Conservation (phyloP, 2,888 invertebrate genomes). For the Drosophila stalkeri region DNA sequence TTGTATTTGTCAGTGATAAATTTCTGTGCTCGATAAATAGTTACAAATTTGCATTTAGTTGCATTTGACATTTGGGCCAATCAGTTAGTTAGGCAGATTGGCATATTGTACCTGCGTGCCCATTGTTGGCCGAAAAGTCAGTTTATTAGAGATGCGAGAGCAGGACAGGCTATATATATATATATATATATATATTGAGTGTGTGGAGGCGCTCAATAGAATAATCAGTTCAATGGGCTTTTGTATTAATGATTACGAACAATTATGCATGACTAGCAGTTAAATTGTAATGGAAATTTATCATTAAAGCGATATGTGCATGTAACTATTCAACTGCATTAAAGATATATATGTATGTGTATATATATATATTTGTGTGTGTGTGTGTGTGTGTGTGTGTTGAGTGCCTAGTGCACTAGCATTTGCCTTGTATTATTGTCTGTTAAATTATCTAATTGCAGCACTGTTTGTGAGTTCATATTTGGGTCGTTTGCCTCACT, state of each 20-base stretch:
- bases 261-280: slow-evolving; percentile 18
- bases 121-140: slow-evolving; percentile 25
- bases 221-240: slow-evolving; percentile 47
- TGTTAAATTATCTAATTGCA: slow-evolving; percentile 47
- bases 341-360: neutral
- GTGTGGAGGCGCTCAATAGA: neutral
- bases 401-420: neutral
- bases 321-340: slow-evolving; percentile 1
- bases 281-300: slow-evolving; percentile 29
- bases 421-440: neutral
- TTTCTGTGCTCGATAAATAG: slow-evolving; percentile 42
- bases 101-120: slow-evolving; percentile 6
- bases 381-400: neutral
- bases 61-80: slow-evolving; percentile 37
- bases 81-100: slow-evolving; percentile 18
- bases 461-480: slow-evolving; percentile 18
- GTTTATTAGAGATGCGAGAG: slow-evolving; percentile 29
- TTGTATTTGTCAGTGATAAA: slow-evolving; percentile 41
- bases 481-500: slow-evolving; percentile 7
- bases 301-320: neutral
- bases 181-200: too few species aligned
- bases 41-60: slow-evolving; percentile 43
- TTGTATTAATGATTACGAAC: slow-evolving; percentile 35
- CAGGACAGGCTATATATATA: neutral
- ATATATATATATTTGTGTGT: neutral